Conservation (phyloP, 2,113 vertebrate species). For the Microcebus tavaratra region DNA sequence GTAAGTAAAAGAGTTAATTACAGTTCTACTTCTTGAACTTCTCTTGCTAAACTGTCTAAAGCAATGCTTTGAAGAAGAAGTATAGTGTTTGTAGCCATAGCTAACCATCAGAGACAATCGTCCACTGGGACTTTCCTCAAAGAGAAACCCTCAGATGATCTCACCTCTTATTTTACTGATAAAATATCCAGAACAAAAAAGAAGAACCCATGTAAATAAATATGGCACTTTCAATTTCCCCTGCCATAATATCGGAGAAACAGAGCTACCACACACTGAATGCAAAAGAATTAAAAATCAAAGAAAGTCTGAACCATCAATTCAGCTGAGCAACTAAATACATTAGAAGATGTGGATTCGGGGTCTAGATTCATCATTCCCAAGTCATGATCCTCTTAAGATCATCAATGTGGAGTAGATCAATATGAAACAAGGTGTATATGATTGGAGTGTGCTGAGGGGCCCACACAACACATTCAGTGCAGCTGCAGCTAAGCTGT, state of each 20-base stretch:
- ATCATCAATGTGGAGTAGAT: not conserved
- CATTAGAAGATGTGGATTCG: rapidly evolving
- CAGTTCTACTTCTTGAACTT: not conserved
- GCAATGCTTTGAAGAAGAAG: not conserved
- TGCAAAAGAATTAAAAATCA: not conserved
- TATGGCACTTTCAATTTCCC: not conserved
- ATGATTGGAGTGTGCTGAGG: rapidly evolving
- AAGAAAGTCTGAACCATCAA: not conserved
- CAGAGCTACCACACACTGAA: not conserved
- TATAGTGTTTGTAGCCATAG: not conserved
- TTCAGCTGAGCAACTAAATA: not conserved
- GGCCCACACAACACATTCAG: not conserved
- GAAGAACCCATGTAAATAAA: not conserved
- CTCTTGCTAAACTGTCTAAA: slow-evolving; percentile 9
- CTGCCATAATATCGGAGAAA: not conserved
- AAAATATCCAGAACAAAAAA: slow-evolving; percentile 30
- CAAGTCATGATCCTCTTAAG: not conserved
- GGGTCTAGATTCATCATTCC: not conserved
- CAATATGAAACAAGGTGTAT: not conserved
- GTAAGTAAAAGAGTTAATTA: slow-evolving; percentile 6
- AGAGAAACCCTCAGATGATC: not conserved
- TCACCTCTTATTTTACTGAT: slow-evolving; percentile 22
- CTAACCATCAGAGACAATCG: not conserved
- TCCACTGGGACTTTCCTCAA: not conserved
- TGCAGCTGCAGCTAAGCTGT: not conserved